Evolutionary conservation across 2,888 invertebrate genomes (phyloP).

Genomic region (Chloromyia formosa): DNA sequence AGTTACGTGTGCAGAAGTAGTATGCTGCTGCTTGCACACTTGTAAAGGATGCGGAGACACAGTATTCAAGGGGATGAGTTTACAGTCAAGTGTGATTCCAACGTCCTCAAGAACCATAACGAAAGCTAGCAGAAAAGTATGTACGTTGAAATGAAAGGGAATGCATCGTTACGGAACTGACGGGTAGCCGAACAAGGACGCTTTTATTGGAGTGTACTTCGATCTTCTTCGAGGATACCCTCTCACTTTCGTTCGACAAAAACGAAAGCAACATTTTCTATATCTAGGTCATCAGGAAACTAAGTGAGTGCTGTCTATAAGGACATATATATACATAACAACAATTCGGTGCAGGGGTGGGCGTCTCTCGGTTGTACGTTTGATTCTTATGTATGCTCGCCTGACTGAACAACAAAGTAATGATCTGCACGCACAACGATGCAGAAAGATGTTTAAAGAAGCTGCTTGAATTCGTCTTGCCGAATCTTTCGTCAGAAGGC

Average conservation of each 20-base stretch:
- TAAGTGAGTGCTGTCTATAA: slow-evolving; percentile 24
- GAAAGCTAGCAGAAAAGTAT: background rate
- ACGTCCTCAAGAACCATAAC: background rate
- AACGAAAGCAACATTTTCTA: slow-evolving; percentile 4
- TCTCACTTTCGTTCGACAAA: slow-evolving; percentile 7
- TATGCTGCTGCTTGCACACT: background rate
- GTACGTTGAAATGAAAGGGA: slow-evolving; percentile 9
- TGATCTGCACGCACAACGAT: slow-evolving; percentile 37
- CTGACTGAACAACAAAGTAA: slow-evolving; percentile 28
- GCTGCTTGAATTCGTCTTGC: background rate
- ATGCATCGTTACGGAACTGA: slow-evolving; percentile 12
- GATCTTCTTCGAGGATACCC: slow-evolving; percentile 16
- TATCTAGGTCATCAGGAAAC: slow-evolving; percentile 40
- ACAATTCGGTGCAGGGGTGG: slow-evolving; percentile 18
- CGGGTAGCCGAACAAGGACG: background rate
- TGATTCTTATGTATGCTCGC: slow-evolving; percentile 6
- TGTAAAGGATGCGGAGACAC: background rate
- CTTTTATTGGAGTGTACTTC: background rate
- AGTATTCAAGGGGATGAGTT: background rate
- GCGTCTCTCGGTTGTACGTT: background rate
- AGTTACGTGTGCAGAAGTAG: slow-evolving; percentile 17
- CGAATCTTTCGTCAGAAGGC: background rate
- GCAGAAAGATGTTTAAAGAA: slow-evolving; percentile 9
- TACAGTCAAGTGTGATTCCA: background rate
- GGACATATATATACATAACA: background rate